These are phyloP conservation scores for Erythrocercus mccallii DNA, from an alignment of 2,113 vertebrate species.

Conservation along the genomic window DNA sequence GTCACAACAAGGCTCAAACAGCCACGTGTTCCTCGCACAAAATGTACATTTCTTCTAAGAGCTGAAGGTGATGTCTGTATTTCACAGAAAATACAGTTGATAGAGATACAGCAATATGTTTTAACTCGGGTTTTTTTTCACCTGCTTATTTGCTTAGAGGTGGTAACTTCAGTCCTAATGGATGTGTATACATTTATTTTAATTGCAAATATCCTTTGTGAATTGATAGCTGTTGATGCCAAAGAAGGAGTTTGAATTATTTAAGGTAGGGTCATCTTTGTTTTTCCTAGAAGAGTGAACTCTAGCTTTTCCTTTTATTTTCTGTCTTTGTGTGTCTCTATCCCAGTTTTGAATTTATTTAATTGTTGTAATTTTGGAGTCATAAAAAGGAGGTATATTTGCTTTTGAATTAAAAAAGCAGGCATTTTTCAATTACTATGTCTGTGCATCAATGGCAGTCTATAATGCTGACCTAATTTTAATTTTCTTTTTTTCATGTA, in stretches of 20 bases:
- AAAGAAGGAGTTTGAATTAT: constrained; percentile 99
- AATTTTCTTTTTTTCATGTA: neutral
- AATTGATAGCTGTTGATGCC: constrained; percentile 93
- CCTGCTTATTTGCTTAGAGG: neutral
- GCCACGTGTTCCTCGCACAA: neutral
- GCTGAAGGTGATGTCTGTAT: neutral
- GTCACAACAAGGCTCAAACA: neutral
- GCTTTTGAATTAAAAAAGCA: neutral
- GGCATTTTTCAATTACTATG: neutral
- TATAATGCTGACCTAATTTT: neutral
- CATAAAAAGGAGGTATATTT: neutral
- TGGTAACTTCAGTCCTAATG: neutral
- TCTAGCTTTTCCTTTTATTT: neutral
- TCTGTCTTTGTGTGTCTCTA: neutral
- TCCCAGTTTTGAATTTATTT: neutral
- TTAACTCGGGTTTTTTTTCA: neutral
- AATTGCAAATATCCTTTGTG: constrained; percentile 58
- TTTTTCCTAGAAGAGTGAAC: constrained; percentile 38
- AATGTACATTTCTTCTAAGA: neutral
- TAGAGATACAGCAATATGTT: neutral
- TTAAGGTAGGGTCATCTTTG: constrained; percentile 85
- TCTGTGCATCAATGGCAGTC: neutral
- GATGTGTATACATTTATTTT: constrained; percentile 28
- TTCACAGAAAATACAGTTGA: neutral
- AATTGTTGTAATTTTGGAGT: neutral